A percentile compares a stretch with the other conserved stretches of the same genome.
Conservation (phyloP, 2,888 invertebrate species). For the Dryomyza anilis region DNA sequence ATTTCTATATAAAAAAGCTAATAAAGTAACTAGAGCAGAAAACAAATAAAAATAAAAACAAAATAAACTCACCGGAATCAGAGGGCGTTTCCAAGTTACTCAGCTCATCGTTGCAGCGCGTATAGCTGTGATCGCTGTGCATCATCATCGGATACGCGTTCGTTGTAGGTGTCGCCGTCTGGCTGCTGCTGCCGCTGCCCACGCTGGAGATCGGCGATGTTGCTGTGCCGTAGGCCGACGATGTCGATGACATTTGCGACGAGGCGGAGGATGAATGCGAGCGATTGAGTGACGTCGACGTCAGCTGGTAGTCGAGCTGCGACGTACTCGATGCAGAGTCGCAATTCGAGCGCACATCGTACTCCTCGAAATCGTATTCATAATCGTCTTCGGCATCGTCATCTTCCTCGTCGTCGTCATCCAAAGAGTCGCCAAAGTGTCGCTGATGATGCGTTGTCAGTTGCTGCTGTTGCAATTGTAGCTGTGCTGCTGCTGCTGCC, state of each 20-base stretch:
- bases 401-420: constrained; percentile 30
- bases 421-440: constrained; percentile 37
- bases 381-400: background rate
- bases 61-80: constrained; percentile 77
- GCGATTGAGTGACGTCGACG: constrained; percentile 31
- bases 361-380: constrained; percentile 27
- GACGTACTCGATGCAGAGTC: constrained; percentile 36
- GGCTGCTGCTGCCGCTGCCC: constrained; percentile 36
- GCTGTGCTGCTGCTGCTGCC: constrained; percentile 11
- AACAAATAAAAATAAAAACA: background rate
- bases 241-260: constrained; percentile 29
- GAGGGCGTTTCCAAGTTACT: constrained; percentile 85
- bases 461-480: constrained; percentile 25
- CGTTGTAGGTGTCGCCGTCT: constrained; percentile 25
- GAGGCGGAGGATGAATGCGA: constrained; percentile 32
- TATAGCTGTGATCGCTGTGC: constrained; percentile 72
- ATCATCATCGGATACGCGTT: constrained; percentile 25
- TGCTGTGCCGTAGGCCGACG: constrained; percentile 35
- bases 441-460: constrained; percentile 17
- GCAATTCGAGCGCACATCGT: constrained; percentile 12
- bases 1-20: too few relatives aligned
- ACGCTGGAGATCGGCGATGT: constrained; percentile 35
- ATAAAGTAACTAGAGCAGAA: background rate
- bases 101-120: constrained; percentile 68
- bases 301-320: constrained; percentile 27